Conservation (phyloP, 92 coral and sea anemone species). For the Epizoanthus rinbou region DNA sequence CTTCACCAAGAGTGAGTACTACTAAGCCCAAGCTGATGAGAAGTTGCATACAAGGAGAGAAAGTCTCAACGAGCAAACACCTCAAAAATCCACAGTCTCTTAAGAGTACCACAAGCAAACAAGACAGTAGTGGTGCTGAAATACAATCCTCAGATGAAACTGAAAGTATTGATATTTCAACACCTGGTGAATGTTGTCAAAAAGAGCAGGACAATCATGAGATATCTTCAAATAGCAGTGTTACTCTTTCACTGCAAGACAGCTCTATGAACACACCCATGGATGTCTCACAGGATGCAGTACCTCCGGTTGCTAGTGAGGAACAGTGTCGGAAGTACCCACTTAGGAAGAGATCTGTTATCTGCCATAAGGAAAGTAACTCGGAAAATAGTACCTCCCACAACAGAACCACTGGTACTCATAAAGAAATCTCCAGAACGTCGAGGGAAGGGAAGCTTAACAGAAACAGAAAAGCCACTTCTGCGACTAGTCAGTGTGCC, state of each 20-base stretch:
- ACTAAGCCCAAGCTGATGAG: neutral
- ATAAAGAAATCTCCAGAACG: neutral
- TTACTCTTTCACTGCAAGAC: constrained; percentile 4
- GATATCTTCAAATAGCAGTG: constrained; percentile 27
- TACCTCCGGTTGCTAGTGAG: neutral
- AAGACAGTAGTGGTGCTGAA: neutral
- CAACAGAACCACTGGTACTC: neutral
- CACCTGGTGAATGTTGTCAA: neutral
- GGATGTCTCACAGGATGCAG: neutral
- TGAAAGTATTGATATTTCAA: constrained; percentile 13
- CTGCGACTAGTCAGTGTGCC: neutral
- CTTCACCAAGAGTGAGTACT: neutral
- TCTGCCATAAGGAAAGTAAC: neutral
- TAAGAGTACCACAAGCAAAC: constrained; percentile 1
- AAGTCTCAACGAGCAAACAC: neutral
- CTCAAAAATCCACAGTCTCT: constrained; percentile 11
- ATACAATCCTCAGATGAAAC: constrained; percentile 26
- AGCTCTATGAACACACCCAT: neutral
- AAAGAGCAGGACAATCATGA: neutral
- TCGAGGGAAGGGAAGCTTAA: neutral
- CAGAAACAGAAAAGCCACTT: neutral
- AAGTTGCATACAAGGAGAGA: neutral
- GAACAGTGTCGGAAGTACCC: neutral
- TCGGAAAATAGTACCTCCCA: neutral
- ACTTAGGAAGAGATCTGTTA: neutral